A percentile compares a stretch with the other conserved stretches of the same genome.
phyloP scores from a whole-genome alignment of 2,113 vertebrate species.

The Dendropsophus ebraccatus region DNA sequence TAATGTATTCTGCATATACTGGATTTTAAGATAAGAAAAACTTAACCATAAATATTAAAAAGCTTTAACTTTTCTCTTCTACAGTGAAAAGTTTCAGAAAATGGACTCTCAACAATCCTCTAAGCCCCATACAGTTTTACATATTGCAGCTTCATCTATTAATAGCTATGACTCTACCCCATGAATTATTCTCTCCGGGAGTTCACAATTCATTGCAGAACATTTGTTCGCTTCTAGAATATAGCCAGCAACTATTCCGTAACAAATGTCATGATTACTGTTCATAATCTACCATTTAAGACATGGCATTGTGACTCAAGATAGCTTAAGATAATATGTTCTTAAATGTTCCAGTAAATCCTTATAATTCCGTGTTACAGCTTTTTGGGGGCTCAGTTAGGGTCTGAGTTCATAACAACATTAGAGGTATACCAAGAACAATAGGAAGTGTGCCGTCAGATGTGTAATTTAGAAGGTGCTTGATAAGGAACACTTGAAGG shows the following conservation, averaged over 20 bases:
- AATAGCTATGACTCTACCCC: not conserved
- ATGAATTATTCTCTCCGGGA: not conserved
- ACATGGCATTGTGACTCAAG: not conserved
- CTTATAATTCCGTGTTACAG: not conserved
- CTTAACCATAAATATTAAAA: not conserved
- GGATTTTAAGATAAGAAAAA: not conserved
- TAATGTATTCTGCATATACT: not conserved
- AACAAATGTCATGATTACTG: not conserved
- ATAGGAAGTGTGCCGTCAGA: not conserved
- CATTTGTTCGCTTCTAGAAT: not conserved
- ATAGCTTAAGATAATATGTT: not conserved
- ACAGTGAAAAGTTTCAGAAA: not conserved
- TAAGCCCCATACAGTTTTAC: not conserved
- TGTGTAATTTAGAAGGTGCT: not conserved
- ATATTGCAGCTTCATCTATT: conserved; percentile 9
- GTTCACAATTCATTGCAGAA: not conserved
- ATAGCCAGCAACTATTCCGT: not conserved
- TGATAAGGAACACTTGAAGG: too few relatives aligned
- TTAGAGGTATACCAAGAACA: not conserved
- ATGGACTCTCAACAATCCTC: not conserved
- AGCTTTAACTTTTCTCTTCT: not conserved
- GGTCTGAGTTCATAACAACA: not conserved
- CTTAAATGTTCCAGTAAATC: conserved; percentile 21
- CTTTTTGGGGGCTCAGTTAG: not conserved
- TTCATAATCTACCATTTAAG: not conserved